Percentiles rank a stretch among this genome's conserved stretches.
Evolutionary conservation across 2,113 vertebrate species (phyloP).

Genomic region (Caranx ignobilis): DNA sequence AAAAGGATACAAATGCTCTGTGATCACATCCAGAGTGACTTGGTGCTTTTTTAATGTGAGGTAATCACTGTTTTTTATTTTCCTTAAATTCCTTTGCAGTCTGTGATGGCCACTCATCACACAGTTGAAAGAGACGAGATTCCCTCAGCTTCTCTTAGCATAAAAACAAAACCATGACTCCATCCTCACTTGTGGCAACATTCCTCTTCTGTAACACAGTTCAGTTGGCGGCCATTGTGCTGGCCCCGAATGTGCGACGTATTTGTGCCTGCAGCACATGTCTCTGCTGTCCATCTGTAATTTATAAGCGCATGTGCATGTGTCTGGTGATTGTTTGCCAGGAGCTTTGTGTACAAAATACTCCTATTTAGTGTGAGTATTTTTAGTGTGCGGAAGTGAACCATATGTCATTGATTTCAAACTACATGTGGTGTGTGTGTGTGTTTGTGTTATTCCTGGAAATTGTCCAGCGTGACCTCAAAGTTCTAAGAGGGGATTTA

Average conservation of each 20-base stretch:
- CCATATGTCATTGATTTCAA: slow-evolving; percentile 54
- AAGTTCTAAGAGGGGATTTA: not conserved
- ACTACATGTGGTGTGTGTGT: slow-evolving; percentile 19
- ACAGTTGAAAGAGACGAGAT: not conserved
- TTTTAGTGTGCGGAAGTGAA: slow-evolving; percentile 60
- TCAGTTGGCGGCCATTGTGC: not conserved
- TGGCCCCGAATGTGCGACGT: not conserved
- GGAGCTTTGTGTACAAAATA: slow-evolving; percentile 43
- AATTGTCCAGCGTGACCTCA: slow-evolving; percentile 2
- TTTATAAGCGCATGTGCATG: slow-evolving; percentile 11
- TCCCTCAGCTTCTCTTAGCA: not conserved
- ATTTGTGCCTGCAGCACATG: not conserved
- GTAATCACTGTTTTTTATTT: not conserved
- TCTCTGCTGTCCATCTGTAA: slow-evolving; percentile 27
- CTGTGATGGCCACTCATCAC: not conserved
- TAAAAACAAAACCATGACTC: slow-evolving; percentile 1
- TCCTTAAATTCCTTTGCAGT: not conserved
- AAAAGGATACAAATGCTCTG: not conserved
- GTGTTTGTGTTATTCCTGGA: slow-evolving; percentile 14
- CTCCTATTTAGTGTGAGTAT: slow-evolving; percentile 68
- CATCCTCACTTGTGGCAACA: not conserved
- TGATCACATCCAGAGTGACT: not conserved
- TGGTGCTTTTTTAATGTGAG: not conserved
- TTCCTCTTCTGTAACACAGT: not conserved
- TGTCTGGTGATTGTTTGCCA: not conserved